phyloP scores from a whole-genome alignment of 2,797 vertebrate genomes.

The Iguana delicatissima region DNA sequence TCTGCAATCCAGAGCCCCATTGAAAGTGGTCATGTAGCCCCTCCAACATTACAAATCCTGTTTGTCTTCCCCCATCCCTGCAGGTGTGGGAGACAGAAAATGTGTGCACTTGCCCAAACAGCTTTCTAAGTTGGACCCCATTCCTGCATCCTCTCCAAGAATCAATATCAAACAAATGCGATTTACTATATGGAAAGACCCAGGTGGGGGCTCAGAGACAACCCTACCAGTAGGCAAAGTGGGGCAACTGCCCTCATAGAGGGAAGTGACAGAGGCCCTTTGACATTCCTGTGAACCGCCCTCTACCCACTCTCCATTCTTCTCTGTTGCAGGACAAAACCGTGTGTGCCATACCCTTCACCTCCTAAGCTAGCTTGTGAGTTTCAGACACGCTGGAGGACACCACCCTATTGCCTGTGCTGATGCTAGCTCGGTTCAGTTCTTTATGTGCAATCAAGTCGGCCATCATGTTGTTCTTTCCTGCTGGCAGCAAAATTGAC shows the following conservation, averaged over 20 bases:
- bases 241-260: no score
- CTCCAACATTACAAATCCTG: neutral
- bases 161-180: no score
- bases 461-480: neutral
- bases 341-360: no score
- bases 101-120: neutral
- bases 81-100: neutral
- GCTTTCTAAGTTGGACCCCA: neutral
- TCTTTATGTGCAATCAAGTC: no score
- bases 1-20: neutral
- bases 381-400: no score
- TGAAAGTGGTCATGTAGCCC: neutral
- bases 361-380: no score
- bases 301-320: neutral
- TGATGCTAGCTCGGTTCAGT: no score
- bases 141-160: neutral
- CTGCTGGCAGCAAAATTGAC: no score
- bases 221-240: no score
- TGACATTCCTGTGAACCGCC: neutral
- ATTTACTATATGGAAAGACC: neutral
- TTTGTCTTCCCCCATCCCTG: neutral
- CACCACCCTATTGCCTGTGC: no score
- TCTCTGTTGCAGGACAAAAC: no score
- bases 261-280: no score
- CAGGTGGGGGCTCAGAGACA: neutral